Percentiles rank a stretch among this genome's conserved stretches.
phyloP scores from a whole-genome alignment of 2,797 vertebrate species.

The Gymnoscopelus braueri region DNA sequence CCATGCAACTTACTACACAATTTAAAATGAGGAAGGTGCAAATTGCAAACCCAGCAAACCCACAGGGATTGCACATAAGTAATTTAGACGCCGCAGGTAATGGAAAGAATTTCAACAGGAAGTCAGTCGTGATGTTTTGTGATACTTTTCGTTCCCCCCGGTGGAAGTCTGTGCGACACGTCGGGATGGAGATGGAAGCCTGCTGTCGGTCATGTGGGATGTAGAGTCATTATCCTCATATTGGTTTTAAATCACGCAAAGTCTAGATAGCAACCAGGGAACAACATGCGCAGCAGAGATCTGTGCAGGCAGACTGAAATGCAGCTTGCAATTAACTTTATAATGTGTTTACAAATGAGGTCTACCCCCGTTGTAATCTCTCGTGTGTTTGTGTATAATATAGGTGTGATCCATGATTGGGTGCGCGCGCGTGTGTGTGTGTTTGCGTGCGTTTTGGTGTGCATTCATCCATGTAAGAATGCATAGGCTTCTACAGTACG shows the following conservation, averaged over 20 bases:
- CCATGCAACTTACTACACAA: slow-evolving; percentile 32
- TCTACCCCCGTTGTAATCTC: slow-evolving; percentile 60
- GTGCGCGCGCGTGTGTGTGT: slow-evolving; percentile 30
- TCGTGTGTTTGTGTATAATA: slow-evolving; percentile 41
- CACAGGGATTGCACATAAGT: slow-evolving; percentile 33
- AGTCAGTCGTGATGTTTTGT: background rate
- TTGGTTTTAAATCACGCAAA: slow-evolving; percentile 54
- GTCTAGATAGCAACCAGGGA: slow-evolving; percentile 56
- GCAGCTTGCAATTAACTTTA: slow-evolving; percentile 76
- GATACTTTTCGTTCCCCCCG: background rate
- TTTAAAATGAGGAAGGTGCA: slow-evolving; percentile 39
- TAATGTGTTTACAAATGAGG: slow-evolving; percentile 81
- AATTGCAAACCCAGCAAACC: slow-evolving; percentile 27
- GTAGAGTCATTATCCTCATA: slow-evolving; percentile 61
- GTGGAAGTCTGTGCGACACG: slow-evolving; percentile 45
- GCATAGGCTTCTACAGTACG: background rate
- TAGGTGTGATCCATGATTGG: background rate
- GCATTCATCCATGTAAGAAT: slow-evolving; percentile 9
- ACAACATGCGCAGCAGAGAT: slow-evolving; percentile 66
- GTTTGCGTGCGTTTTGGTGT: slow-evolving; percentile 23
- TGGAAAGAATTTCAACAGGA: slow-evolving; percentile 43
- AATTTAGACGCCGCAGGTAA: slow-evolving; percentile 48
- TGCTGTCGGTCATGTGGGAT: slow-evolving; percentile 56
- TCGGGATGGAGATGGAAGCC: slow-evolving; percentile 58
- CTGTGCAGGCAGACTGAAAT: slow-evolving; percentile 58